Conservation (phyloP, 2,888 invertebrate genomes). For the Coleophora deauratella region DNA sequence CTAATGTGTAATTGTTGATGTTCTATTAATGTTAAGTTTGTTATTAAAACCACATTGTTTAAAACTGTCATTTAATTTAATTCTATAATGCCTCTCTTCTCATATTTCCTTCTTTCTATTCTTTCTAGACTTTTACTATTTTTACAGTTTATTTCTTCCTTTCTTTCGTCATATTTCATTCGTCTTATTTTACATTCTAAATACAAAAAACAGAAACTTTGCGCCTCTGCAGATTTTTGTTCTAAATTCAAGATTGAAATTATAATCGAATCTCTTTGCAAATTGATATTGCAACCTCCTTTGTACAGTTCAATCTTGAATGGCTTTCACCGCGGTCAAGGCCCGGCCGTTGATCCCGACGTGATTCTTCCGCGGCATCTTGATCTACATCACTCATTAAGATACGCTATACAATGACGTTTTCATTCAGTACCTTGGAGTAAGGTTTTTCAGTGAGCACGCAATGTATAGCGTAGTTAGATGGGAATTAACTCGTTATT, state of each 20-base stretch:
- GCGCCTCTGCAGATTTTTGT: too few relatives aligned
- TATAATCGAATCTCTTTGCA: not conserved
- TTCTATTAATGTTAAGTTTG: constrained; percentile 36
- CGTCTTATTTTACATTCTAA: too few relatives aligned
- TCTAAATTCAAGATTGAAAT: not conserved
- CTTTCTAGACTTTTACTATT: too few relatives aligned
- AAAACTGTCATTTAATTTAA: not conserved
- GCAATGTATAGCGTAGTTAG: too few relatives aligned
- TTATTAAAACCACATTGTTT: constrained; percentile 14
- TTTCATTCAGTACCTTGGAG: not conserved
- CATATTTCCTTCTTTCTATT: too few relatives aligned
- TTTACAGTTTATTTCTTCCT: too few relatives aligned
- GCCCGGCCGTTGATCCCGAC: constrained; percentile 39
- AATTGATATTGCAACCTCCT: constrained; percentile 4
- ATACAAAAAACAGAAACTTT: too few relatives aligned
- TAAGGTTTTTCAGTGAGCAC: too few relatives aligned
- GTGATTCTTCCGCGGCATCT: not conserved
- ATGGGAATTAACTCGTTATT: too few relatives aligned
- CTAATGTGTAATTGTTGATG: constrained; percentile 67
- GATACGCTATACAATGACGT: constrained; percentile 15
- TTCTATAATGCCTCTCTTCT: too few relatives aligned
- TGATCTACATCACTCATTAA: not conserved
- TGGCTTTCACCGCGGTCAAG: constrained; percentile 56
- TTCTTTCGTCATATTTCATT: too few relatives aligned
- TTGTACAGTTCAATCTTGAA: not conserved